Conservation (phyloP, 2,113 vertebrate species). For the Rhea pennata region DNA sequence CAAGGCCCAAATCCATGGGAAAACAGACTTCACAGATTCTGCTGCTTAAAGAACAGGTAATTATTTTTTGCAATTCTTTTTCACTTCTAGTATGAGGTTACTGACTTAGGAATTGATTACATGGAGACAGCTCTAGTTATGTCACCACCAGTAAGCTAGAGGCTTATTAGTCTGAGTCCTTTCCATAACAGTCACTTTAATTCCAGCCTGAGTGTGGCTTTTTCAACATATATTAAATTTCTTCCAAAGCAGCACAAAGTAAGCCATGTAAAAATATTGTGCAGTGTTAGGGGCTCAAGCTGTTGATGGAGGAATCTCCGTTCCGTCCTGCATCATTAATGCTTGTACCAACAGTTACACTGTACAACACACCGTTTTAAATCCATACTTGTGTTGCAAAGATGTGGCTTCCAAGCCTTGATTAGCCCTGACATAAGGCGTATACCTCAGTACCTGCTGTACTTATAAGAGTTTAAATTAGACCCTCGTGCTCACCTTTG, state of each 20-base stretch:
- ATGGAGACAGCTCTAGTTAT: background rate
- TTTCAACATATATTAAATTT: background rate
- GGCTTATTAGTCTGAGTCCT: background rate
- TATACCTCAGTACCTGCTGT: background rate
- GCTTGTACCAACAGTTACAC: background rate
- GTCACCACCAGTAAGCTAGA: background rate
- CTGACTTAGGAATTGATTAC: background rate
- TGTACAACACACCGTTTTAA: background rate
- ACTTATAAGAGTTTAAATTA: background rate
- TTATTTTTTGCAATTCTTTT: background rate
- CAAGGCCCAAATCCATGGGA: background rate
- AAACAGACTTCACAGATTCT: background rate
- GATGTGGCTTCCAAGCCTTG: background rate
- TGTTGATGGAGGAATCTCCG: background rate
- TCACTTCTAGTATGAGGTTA: background rate
- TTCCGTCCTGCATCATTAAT: background rate
- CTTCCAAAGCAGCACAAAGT: background rate
- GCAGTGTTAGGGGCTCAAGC: background rate
- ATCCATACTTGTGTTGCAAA: background rate
- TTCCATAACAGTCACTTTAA: background rate
- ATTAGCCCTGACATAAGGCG: background rate
- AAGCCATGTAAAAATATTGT: background rate
- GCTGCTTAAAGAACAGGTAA: background rate
- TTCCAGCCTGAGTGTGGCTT: rapidly evolving
- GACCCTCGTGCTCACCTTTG: background rate